Percentiles rank a stretch among this genome's conserved stretches.
These are phyloP conservation scores for Ispidina lecontei DNA, from an alignment of 2,797 vertebrate species.

Conservation along the genomic window DNA sequence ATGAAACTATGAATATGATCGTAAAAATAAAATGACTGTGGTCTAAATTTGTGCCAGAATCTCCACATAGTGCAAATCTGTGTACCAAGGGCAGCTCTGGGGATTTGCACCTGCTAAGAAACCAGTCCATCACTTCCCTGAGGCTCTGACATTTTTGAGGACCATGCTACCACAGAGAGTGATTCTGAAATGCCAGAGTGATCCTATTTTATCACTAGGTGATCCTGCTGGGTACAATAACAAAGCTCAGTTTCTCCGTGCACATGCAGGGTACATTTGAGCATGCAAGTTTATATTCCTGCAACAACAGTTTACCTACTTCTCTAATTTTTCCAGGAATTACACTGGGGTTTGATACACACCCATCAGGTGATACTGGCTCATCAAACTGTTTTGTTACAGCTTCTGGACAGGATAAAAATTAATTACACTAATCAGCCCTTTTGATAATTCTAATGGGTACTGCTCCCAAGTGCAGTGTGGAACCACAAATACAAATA, in stretches of 20 bases:
- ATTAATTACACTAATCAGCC: not conserved
- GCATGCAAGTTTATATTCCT: not conserved
- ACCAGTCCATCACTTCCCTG: not conserved
- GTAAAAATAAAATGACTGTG: not conserved
- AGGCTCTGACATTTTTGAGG: conserved; percentile 47
- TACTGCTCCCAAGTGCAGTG: fast-evolving
- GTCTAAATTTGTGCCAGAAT: not conserved
- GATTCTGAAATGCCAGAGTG: conserved; percentile 21
- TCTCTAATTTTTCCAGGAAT: not conserved
- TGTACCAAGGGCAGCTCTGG: not conserved
- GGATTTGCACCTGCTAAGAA: conserved; percentile 16
- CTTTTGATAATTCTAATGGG: not conserved
- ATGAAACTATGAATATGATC: too few species aligned
- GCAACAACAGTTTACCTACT: not conserved
- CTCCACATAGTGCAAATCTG: not conserved
- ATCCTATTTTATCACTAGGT: conserved; percentile 3
- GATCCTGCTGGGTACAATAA: not conserved
- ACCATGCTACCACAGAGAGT: not conserved
- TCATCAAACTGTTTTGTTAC: not conserved
- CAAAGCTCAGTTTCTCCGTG: not conserved
- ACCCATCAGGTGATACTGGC: not conserved
- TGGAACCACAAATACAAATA: not conserved
- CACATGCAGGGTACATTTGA: not conserved
- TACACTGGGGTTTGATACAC: not conserved
- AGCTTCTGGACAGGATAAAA: not conserved